Percentiles rank a stretch among this genome's conserved stretches.
phyloP scores from a whole-genome alignment of 2,113 vertebrate species.

The Tor tambroides region DNA sequence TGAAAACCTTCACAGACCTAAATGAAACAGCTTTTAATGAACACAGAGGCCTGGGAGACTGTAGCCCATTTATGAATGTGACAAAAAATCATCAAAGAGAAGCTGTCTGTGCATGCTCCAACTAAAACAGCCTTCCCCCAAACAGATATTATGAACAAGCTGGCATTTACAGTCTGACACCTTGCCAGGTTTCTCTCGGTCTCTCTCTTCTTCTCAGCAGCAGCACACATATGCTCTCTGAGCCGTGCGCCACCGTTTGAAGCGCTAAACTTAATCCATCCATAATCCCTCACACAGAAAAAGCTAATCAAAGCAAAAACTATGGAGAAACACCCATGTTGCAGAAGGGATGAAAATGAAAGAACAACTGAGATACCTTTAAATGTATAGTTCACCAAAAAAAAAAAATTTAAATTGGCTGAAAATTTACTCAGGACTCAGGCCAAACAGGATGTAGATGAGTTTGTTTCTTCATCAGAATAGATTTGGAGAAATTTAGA shows the following conservation, averaged over 20 bases:
- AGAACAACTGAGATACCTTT: neutral
- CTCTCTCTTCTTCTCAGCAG: neutral
- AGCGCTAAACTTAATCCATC: constrained; percentile 56
- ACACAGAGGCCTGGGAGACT: neutral
- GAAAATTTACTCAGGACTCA: neutral
- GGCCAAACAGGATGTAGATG: neutral
- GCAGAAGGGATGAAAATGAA: constrained; percentile 19
- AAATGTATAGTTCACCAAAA: neutral
- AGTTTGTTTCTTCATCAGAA: neutral
- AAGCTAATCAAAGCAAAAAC: constrained; percentile 51
- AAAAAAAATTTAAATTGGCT: neutral
- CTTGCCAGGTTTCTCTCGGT: constrained; percentile 45
- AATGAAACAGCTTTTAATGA: constrained; percentile 11
- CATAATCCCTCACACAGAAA: constrained; percentile 51
- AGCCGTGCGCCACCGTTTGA: constrained; percentile 42
- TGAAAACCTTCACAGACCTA: neutral
- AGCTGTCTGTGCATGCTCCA: constrained; percentile 13
- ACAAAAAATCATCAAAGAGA: constrained; percentile 27
- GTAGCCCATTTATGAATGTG: neutral
- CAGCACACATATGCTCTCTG: constrained; percentile 47
- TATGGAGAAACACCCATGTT: constrained; percentile 8
- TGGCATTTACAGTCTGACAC: constrained; percentile 43
- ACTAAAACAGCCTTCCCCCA: constrained; percentile 12
- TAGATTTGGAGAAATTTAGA: too few relatives aligned
- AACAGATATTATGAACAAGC: constrained; percentile 48